Conservation (phyloP, 2,113 vertebrate species). For the Puffinus mauretanicus region DNA sequence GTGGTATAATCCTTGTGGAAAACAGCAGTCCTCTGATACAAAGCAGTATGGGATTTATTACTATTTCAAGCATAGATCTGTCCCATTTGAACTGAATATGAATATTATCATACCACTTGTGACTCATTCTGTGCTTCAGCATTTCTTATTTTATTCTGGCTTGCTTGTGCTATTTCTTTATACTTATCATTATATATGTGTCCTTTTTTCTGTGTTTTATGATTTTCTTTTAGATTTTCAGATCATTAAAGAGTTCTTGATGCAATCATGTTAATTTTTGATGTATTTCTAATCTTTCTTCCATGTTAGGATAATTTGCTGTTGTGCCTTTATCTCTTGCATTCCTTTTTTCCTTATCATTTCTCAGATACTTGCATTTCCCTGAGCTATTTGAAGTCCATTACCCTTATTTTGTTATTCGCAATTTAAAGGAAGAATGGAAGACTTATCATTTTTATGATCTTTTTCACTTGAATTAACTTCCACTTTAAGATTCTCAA, state of each 20-base stretch:
- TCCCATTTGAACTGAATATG: not conserved
- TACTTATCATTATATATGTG: not conserved
- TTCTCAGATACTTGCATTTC: slow-evolving; percentile 22
- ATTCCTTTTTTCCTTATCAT: slow-evolving; percentile 33
- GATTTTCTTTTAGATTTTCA: slow-evolving; percentile 1
- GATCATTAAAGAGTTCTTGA: not conserved
- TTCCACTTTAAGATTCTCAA: slow-evolving; percentile 42
- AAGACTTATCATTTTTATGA: slow-evolving; percentile 44
- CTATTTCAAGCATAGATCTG: not conserved
- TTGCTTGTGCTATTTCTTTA: not conserved
- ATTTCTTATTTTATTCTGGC: not conserved
- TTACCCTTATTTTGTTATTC: slow-evolving; percentile 56
- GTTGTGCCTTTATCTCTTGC: slow-evolving; percentile 25
- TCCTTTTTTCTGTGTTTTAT: not conserved
- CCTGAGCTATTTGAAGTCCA: slow-evolving; percentile 48
- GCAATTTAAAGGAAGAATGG: slow-evolving; percentile 36
- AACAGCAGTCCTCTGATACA: not conserved
- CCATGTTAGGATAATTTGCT: not conserved
- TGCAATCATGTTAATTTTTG: slow-evolving; percentile 21
- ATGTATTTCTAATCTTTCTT: not conserved
- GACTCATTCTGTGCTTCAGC: not conserved
- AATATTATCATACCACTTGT: not conserved
- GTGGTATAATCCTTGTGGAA: not conserved
- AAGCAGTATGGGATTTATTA: not conserved
- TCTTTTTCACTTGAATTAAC: slow-evolving; percentile 59